Evolutionary conservation across 1,140 invertebrate species (phyloP), one percentile per base, ranked within the genome.

Genomic region (Hesperophylax magnus): DNA sequence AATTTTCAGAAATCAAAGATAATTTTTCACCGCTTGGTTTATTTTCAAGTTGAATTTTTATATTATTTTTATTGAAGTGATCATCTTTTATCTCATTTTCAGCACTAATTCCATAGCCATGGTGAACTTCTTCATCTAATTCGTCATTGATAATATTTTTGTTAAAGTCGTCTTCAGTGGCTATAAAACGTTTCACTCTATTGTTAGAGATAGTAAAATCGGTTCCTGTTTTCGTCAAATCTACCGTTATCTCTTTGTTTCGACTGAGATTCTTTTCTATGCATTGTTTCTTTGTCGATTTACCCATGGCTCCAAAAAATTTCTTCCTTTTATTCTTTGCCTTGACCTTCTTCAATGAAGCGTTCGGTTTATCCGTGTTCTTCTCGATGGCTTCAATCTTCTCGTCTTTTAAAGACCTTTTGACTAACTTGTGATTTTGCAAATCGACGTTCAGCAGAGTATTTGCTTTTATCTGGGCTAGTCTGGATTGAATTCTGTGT

Each of bases 381-480:
- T 24, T 11, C 18, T 61, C 24, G 1, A 31, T 47, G 39, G 14
- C 8, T 47, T 47, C 9, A 47, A 47, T 47, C 6, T 14, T 14
- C 11, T 47, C 39, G 9, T 47, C 39, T 39, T 74, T 53, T 56
- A 54, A 8, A 24, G 47, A 74, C 39, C 71, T 52, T 56, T 74
- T 74, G 14, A 24, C 14, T 34, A 74, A 74, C 20, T 54, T 27
- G 18, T 74, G 54, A 1, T 20, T 76, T 18, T 76, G 72, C 20
- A 76, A 52, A 31, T 20, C 63, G 18, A 54, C 31, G 39, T 78
- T 67, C 8, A 80, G 15, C 39, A 65, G 17, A 24, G 17, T 60
- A 53, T 78, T 80, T 8, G 72, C 76, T 77, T 72, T 80, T 17
- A 83, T 52, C 69, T 78, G 20, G 34, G 82, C 77, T 52, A 84